Base-by-base conservation (phyloP, 2,113 vertebrate species). In the Perca flavescens region DNA sequence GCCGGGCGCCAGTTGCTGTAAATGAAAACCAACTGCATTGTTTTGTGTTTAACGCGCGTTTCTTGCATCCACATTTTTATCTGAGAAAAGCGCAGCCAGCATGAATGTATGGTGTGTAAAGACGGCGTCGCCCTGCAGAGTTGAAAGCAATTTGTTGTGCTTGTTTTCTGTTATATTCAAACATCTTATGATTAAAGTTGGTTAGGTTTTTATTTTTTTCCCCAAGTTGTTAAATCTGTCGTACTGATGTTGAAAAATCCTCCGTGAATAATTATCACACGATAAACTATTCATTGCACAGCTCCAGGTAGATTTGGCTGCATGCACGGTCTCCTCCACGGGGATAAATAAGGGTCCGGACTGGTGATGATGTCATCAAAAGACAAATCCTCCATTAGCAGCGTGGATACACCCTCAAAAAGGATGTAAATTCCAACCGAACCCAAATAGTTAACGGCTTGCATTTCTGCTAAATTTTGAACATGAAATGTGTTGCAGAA, bases 1-100 rank as follows among this genome's bases (percentile, higher is more conserved):
- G 40, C 36, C 80, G 78, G 86, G 85, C 86, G 80, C 90, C 86
- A 86, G 77, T 75, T 70, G 46, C 78, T 85, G 65, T 36, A 78
- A 90, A 83, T 78, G 57, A 86, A 84, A 90, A 77, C 72, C 80
- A 40, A 78, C 63, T 77, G 82, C 72, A 72, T 66, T 79, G 73
- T 79, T 70, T 71, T 21, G 62, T 21, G 62, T 86, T 79, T 46
- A 17, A 75, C 17, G 40, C 75, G 52, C 43, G n/a, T n/a, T 69
- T 64, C 49, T 53, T 22, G 10, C 61, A 46, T 68, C 57, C 43
- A 50, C 6, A 14, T n/a, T 25, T 75, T 36, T 28, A 2, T 11
- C 3, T 66, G 54, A 21, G 36, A 19, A 66, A 60, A 34, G 1
- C 25, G 31, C 56, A 56, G 12, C 36, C 49, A 16, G 47, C 8